These are phyloP conservation scores for Mus minutoides DNA, from an alignment of 2,797 vertebrate species.

Conservation along the genomic window DNA sequence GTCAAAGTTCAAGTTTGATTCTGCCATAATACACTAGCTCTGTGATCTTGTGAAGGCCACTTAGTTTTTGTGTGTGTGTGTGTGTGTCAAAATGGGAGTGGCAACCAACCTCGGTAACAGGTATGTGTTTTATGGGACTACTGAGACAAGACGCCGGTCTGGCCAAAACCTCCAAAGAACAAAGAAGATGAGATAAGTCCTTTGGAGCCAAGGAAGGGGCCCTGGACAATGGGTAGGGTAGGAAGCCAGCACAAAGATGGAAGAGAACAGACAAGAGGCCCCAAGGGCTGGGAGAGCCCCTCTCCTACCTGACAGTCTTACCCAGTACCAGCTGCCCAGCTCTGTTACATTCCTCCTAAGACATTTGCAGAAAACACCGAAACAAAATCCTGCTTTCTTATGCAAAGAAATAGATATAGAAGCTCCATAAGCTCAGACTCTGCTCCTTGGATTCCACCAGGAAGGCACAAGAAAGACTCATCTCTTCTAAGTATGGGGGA, in stretches of 20 bases:
- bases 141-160: neutral
- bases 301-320: neutral
- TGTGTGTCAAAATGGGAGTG: neutral
- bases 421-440: neutral
- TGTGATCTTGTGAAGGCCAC: neutral
- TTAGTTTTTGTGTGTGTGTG: no score
- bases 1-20: neutral
- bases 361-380: neutral
- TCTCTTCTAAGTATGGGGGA: neutral
- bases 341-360: neutral
- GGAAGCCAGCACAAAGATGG: neutral
- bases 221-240: no score
- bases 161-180: neutral
- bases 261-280: neutral
- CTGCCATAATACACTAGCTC: fast-evolving
- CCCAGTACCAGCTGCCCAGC: neutral
- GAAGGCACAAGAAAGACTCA: neutral
- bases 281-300: neutral
- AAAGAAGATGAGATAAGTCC: neutral
- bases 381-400: neutral
- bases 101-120: neutral
- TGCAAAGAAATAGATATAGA: neutral
- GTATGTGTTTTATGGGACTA: neutral
- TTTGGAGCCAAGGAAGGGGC: neutral
- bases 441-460: neutral